Conservation (phyloP, 1,140 invertebrate species). For the Psilanteris sp. region DNA sequence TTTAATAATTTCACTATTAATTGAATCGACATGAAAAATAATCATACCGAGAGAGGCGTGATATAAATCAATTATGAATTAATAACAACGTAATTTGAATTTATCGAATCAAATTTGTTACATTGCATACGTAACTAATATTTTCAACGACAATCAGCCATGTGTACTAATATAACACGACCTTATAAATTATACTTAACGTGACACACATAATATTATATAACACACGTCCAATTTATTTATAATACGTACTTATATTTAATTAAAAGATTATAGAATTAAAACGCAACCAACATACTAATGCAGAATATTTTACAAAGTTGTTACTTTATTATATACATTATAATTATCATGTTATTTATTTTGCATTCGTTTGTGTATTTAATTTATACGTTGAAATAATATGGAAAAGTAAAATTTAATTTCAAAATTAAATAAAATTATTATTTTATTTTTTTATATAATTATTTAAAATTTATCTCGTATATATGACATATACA, state of each 20-base stretch:
- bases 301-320: too few relatives aligned
- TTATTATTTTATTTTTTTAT: too few relatives aligned
- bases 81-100: constrained; percentile 8
- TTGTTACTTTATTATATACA: too few relatives aligned
- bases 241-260: constrained; percentile 28
- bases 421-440: too few relatives aligned
- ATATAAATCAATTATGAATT: constrained; percentile 1
- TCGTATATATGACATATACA: too few relatives aligned
- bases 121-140: constrained; percentile 21
- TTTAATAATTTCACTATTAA: constrained; percentile 1
- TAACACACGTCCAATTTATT: constrained; percentile 5
- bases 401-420: too few relatives aligned
- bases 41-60: too few relatives aligned
- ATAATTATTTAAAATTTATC: too few relatives aligned
- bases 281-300: background rate
- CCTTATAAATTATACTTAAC: constrained; percentile 46
- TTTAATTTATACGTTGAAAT: too few relatives aligned
- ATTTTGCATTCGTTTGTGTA: too few relatives aligned
- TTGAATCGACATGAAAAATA: background rate
- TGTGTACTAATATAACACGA: constrained; percentile 47
- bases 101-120: constrained; percentile 38
- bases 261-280: constrained; percentile 5
- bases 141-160: constrained; percentile 24
- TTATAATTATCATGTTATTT: too few relatives aligned
- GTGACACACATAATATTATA: constrained; percentile 36